Evolutionary conservation across 2,797 vertebrate species (phyloP).

Genomic region (Semotilus atromaculatus): DNA sequence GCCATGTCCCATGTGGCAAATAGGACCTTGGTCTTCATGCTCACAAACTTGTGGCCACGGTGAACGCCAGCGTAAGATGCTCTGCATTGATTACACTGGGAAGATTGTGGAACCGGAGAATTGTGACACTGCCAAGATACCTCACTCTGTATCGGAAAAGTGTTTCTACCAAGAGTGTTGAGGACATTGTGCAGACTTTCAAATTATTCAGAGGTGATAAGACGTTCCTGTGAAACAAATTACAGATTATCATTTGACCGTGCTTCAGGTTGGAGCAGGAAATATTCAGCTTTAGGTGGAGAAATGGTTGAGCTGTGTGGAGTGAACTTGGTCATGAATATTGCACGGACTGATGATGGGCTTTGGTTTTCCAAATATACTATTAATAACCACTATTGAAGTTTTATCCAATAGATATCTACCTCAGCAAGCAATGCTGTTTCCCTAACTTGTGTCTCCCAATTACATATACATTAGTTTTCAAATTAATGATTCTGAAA

Average conservation of each 20-base stretch:
- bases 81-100: conserved; percentile 84
- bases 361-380: conserved; percentile 21
- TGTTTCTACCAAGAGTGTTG: conserved; percentile 82
- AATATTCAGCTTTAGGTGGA: conserved; percentile 47
- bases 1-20: conserved; percentile 89
- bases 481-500: background rate
- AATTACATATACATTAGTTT: conserved; percentile 11
- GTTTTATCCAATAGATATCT: conserved; percentile 75
- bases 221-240: background rate
- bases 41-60: conserved; percentile 85
- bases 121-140: conserved; percentile 77
- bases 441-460: background rate
- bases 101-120: conserved; percentile 76
- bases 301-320: conserved; percentile 20
- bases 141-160: conserved; percentile 65
- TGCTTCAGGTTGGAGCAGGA: conserved; percentile 65
- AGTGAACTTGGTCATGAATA: background rate
- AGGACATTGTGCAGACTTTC: conserved; percentile 49
- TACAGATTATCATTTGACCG: conserved; percentile 12
- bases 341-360: conserved; percentile 13
- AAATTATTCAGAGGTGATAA: conserved; percentile 14
- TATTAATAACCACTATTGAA: conserved; percentile 77
- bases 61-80: conserved; percentile 75
- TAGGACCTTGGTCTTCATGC: conserved; percentile 85
- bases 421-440: conserved; percentile 77